Conservation (phyloP, 2,113 vertebrate genomes). For the Myrmecophaga tridactyla region DNA sequence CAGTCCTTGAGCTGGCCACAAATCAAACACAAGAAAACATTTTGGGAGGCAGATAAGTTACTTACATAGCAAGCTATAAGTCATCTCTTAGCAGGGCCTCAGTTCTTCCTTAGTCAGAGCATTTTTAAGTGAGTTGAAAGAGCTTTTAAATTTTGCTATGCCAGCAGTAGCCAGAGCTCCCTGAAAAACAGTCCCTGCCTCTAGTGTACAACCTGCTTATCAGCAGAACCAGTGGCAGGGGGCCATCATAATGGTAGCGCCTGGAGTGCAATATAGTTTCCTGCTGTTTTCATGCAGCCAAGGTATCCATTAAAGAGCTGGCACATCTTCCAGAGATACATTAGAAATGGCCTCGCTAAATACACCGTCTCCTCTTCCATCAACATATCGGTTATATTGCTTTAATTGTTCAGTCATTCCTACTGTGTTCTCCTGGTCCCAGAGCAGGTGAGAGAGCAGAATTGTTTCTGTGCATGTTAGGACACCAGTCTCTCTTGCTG, state of each 20-base stretch:
- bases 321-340: slow-evolving; percentile 50
- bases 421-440: slow-evolving; percentile 31
- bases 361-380: slow-evolving; percentile 42
- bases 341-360: slow-evolving; percentile 53
- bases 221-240: slow-evolving; percentile 47
- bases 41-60: slow-evolving; percentile 27
- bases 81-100: not conserved
- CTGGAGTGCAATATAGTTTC: not conserved
- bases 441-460: not conserved
- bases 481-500: not conserved
- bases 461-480: not conserved
- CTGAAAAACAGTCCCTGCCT: slow-evolving; percentile 19
- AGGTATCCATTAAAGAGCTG: slow-evolving; percentile 67
- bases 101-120: not conserved
- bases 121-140: slow-evolving; percentile 22
- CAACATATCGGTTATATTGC: slow-evolving; percentile 16
- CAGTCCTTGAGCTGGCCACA: not conserved
- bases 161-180: not conserved
- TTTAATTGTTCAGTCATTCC: slow-evolving; percentile 59
- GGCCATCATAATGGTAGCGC: slow-evolving; percentile 41
- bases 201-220: slow-evolving; percentile 29
- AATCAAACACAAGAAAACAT: slow-evolving; percentile 41
- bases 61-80: not conserved
- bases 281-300: slow-evolving; percentile 48
- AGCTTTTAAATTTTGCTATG: not conserved